Percentiles rank a stretch among this genome's conserved stretches.
Conservation (phyloP, 2,797 vertebrate species). For the Agapornis canus region DNA sequence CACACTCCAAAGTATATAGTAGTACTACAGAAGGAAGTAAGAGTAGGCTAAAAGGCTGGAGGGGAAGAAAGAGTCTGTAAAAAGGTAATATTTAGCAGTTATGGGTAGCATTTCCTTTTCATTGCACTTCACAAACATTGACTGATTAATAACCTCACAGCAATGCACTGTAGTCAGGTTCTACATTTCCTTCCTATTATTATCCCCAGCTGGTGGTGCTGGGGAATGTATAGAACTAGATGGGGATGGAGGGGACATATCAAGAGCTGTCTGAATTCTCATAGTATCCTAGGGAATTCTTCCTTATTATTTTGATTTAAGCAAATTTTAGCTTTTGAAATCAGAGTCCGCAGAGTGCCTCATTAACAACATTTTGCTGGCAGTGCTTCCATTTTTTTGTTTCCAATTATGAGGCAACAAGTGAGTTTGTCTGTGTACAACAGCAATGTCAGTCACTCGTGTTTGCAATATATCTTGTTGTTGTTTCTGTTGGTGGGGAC, state of each 20-base stretch:
- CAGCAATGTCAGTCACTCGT: neutral
- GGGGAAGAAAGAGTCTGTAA: neutral
- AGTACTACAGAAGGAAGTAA: neutral
- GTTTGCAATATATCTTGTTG: slow-evolving; percentile 33
- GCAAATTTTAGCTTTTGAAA: slow-evolving; percentile 58
- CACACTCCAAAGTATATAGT: neutral
- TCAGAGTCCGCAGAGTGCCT: slow-evolving; percentile 31
- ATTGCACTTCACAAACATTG: slow-evolving; percentile 41
- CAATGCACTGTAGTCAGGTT: slow-evolving; percentile 33
- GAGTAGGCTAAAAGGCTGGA: neutral
- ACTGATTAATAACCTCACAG: slow-evolving; percentile 57
- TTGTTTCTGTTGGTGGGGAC: slow-evolving; percentile 19
- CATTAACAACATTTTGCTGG: slow-evolving; percentile 56
- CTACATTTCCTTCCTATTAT: slow-evolving; percentile 46
- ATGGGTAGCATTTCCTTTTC: slow-evolving; percentile 24
- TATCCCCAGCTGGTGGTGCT: slow-evolving; percentile 31
- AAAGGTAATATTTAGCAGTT: slow-evolving; percentile 53
- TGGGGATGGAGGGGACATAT: slow-evolving; percentile 2
- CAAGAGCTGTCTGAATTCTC: slow-evolving; percentile 57
- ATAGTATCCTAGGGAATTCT: slow-evolving; percentile 33
- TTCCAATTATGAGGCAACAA: slow-evolving; percentile 44
- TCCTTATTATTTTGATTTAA: slow-evolving; percentile 66
- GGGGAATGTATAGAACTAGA: neutral
- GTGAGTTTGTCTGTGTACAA: neutral
- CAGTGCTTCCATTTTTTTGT: slow-evolving; percentile 33